phyloP scores from a whole-genome alignment of 2,113 vertebrate species.

The Epinephelus fuscoguttatus region DNA sequence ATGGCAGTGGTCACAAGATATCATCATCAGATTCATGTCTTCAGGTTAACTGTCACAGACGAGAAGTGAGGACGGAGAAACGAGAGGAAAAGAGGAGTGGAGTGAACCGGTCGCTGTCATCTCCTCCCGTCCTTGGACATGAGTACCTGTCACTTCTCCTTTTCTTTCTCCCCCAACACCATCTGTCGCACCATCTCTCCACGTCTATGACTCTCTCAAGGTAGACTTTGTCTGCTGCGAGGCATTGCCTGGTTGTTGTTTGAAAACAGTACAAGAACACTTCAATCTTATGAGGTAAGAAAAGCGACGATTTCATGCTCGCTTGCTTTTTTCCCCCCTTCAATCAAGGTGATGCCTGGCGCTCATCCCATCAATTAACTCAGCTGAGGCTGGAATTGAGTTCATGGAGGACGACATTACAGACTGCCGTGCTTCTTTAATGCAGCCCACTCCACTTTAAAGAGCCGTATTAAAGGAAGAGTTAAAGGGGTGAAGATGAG shows the following conservation, averaged over 20 bases:
- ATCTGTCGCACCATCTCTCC: slow-evolving; percentile 60
- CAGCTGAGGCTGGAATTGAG: background rate
- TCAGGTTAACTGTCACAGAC: slow-evolving; percentile 80
- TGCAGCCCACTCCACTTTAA: background rate
- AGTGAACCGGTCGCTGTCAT: slow-evolving; percentile 73
- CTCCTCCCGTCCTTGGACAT: slow-evolving; percentile 72
- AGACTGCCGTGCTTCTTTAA: slow-evolving; percentile 8
- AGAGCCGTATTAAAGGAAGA: slow-evolving; percentile 11
- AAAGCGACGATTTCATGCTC: background rate
- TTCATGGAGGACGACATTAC: background rate
- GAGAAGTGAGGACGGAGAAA: slow-evolving; percentile 59
- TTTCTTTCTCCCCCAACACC: slow-evolving; percentile 52
- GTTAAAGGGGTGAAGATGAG: slow-evolving; percentile 15
- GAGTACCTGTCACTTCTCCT: slow-evolving; percentile 79
- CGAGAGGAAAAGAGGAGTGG: slow-evolving; percentile 67
- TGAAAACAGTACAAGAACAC: slow-evolving; percentile 31
- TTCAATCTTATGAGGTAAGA: background rate
- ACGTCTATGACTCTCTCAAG: slow-evolving; percentile 31
- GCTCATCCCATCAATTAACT: background rate
- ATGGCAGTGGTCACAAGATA: slow-evolving; percentile 82
- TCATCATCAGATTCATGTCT: slow-evolving; percentile 82
- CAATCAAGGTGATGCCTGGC: background rate
- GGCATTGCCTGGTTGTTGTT: slow-evolving; percentile 23
- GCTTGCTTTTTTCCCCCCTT: background rate
- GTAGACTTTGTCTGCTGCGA: slow-evolving; percentile 42